These are phyloP conservation scores for Drosophila nikananu DNA, from an alignment of 1,140 invertebrate genomes.

Conservation along the genomic window DNA sequence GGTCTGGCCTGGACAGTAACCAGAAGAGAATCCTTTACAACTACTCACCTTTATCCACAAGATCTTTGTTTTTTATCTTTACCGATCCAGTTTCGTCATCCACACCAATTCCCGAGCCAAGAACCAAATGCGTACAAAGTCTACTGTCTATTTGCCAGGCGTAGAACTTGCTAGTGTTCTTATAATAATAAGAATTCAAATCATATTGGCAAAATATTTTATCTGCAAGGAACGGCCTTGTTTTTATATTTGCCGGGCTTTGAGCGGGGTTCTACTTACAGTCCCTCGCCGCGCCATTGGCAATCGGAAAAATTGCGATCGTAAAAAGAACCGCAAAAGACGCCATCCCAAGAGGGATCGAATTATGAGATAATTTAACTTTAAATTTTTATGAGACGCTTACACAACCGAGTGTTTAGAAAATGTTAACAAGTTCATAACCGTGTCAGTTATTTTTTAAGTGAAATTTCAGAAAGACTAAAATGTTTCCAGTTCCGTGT, in stretches of 20 bases:
- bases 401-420: background rate
- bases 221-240: slow-evolving; percentile 15
- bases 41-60: slow-evolving; percentile 21
- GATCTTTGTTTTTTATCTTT: background rate
- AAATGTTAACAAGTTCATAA: background rate
- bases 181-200: slow-evolving; percentile 9
- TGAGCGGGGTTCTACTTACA: background rate
- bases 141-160: slow-evolving; percentile 86
- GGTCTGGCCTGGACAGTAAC: background rate
- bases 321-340: background rate
- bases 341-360: background rate
- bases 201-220: slow-evolving; percentile 65
- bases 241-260: background rate
- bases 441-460: background rate
- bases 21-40: background rate
- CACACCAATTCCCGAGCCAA: slow-evolving; percentile 87
- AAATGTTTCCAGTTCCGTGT: background rate
- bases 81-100: slow-evolving; percentile 86
- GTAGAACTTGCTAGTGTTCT: slow-evolving; percentile 15
- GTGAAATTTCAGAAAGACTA: background rate
- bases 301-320: slow-evolving; percentile 1
- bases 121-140: slow-evolving; percentile 89
- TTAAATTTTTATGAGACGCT: slow-evolving; percentile 9
- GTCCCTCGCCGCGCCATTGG: background rate
- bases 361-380: background rate